Evolutionary conservation across 2,888 invertebrate species (phyloP).

Genomic region (Maniola hyperantus): DNA sequence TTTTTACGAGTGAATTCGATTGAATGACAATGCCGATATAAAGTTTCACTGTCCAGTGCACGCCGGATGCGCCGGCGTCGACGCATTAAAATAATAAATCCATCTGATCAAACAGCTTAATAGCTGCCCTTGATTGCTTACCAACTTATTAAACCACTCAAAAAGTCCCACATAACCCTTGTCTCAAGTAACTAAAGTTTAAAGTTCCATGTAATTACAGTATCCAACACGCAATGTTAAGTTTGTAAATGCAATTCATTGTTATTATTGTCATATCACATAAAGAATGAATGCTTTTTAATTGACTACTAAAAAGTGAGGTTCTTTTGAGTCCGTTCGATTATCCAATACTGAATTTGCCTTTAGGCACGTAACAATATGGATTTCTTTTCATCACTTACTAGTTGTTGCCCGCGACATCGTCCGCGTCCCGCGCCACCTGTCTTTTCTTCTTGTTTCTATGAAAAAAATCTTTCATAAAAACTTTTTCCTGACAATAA

Average conservation of each 20-base stretch:
- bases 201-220: slow-evolving; percentile 15
- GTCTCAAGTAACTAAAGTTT: slow-evolving; percentile 24
- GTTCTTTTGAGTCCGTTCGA: not conserved
- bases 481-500: no score
- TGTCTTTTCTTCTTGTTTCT: no score
- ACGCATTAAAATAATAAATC: slow-evolving; percentile 55
- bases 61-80: slow-evolving; percentile 47
- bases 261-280: slow-evolving; percentile 41
- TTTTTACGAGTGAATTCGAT: slow-evolving; percentile 24
- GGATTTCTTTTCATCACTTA: no score
- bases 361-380: not conserved
- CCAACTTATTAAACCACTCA: not conserved
- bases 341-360: not conserved
- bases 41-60: slow-evolving; percentile 42
- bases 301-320: slow-evolving; percentile 42
- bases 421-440: no score
- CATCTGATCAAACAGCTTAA: slow-evolving; percentile 68
- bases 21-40: slow-evolving; percentile 28
- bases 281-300: slow-evolving; percentile 44
- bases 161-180: slow-evolving; percentile 11
- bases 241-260: slow-evolving; percentile 36
- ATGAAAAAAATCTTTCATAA: no score
- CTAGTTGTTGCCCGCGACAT: no score
- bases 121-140: slow-evolving; percentile 39
- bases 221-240: slow-evolving; percentile 27